A percentile compares a stretch with the other conserved stretches of the same genome.
Evolutionary conservation across 2,888 invertebrate genomes (phyloP).

Genomic region (Rutpela maculata): DNA sequence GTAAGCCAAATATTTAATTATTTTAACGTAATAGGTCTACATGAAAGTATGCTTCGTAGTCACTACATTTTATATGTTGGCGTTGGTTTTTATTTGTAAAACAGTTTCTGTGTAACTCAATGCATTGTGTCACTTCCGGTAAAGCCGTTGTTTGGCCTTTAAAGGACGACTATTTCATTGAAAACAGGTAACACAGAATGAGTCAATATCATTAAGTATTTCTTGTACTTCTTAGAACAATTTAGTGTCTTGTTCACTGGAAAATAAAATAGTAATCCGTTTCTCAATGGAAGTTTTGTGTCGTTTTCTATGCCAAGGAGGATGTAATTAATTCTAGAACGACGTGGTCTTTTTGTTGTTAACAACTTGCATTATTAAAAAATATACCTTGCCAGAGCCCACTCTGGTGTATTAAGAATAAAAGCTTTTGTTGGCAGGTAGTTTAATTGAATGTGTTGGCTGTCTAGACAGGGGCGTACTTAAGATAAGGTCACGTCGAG

Average conservation of each 20-base stretch:
- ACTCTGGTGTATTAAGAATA: slow-evolving; percentile 8
- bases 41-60: slow-evolving; percentile 10
- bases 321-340: slow-evolving; percentile 43
- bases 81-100: slow-evolving; percentile 42
- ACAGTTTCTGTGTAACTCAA: slow-evolving; percentile 47
- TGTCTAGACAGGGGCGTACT: slow-evolving; percentile 21
- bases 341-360: slow-evolving; percentile 36
- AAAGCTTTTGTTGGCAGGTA: slow-evolving; percentile 18
- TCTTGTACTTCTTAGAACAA: slow-evolving; percentile 47
- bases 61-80: slow-evolving; percentile 10
- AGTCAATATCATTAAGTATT: slow-evolving; percentile 48
- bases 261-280: slow-evolving; percentile 48
- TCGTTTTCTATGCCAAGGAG: slow-evolving; percentile 38
- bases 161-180: slow-evolving; percentile 61
- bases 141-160: slow-evolving; percentile 55
- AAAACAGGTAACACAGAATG: slow-evolving; percentile 61
- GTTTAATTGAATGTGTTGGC: slow-evolving; percentile 11
- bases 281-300: slow-evolving; percentile 49
- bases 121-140: slow-evolving; percentile 52
- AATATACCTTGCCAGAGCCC: not conserved
- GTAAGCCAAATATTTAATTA: slow-evolving; percentile 10
- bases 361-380: slow-evolving; percentile 23
- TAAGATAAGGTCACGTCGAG: not conserved
- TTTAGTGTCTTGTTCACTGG: slow-evolving; percentile 47
- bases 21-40: not conserved